Evolutionary conservation across 2,888 invertebrate genomes (phyloP).

Genomic region (Steinernema carpocapsae): DNA sequence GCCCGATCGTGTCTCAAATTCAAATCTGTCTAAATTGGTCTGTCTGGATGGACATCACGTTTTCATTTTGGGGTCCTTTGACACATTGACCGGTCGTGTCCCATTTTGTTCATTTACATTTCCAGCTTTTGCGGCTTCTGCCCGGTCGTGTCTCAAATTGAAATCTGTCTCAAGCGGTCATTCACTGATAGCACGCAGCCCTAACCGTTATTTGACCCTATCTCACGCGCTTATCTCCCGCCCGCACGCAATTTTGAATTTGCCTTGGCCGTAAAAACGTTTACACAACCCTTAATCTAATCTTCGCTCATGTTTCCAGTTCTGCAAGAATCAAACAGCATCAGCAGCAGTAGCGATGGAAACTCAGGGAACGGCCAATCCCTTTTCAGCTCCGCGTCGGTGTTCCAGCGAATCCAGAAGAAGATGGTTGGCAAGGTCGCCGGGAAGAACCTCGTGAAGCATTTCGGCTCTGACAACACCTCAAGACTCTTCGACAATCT

Average conservation of each 20-base stretch:
- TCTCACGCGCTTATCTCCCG: slow-evolving; percentile 13
- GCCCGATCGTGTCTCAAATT: too few species aligned
- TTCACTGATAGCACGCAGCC: too few species aligned
- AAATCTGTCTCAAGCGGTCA: too few species aligned
- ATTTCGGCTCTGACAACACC: background rate
- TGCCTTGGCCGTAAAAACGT: background rate
- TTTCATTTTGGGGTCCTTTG: too few species aligned
- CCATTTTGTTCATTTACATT: too few species aligned
- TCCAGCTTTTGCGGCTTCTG: too few species aligned
- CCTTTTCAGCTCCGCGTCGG: slow-evolving; percentile 9
- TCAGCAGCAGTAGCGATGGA: slow-evolving; percentile 2
- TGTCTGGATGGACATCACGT: too few species aligned
- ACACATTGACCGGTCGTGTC: too few species aligned
- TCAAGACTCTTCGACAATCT: slow-evolving; percentile 6
- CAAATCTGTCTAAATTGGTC: too few species aligned
- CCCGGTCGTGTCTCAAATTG: too few species aligned
- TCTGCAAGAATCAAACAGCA: slow-evolving; percentile 24
- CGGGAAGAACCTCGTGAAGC: background rate
- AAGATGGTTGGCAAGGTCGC: background rate
- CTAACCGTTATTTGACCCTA: too few species aligned
- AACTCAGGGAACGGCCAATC: background rate
- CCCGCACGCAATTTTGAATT: slow-evolving; percentile 30
- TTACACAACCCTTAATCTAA: background rate
- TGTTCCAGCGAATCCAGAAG: slow-evolving; percentile 10
- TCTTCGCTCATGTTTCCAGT: slow-evolving; percentile 1